These are phyloP conservation scores for Meghimatium bilineatum DNA, from an alignment of 2,888 invertebrate genomes.

Conservation along the genomic window DNA sequence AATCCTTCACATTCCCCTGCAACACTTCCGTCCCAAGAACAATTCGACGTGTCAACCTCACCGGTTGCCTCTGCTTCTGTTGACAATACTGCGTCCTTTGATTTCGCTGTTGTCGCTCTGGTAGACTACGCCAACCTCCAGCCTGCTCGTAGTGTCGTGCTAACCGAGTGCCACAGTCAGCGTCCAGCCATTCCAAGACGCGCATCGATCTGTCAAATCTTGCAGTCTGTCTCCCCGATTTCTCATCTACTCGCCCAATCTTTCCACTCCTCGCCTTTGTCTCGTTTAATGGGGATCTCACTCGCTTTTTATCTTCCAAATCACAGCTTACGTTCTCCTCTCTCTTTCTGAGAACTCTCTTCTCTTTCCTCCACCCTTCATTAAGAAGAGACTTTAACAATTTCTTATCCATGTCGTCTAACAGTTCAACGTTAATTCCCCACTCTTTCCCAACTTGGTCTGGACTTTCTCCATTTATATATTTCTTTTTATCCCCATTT, in stretches of 20 bases:
- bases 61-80: slow-evolving; percentile 21
- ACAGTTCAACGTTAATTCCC: slow-evolving; percentile 4
- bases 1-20: slow-evolving; percentile 38
- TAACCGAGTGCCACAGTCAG: slow-evolving; percentile 44
- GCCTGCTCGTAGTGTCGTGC: slow-evolving; percentile 45
- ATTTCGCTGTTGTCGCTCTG: slow-evolving; percentile 16
- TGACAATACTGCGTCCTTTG: neutral
- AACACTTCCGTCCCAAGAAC: neutral
- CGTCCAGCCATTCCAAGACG: slow-evolving; percentile 47
- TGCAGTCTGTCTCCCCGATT: slow-evolving; percentile 10
- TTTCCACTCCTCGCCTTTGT: slow-evolving; percentile 32
- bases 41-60: slow-evolving; percentile 17
- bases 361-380: slow-evolving; percentile 29
- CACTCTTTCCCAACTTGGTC: slow-evolving; percentile 2
- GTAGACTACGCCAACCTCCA: slow-evolving; percentile 41
- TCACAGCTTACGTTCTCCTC: slow-evolving; percentile 26
- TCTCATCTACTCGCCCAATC: slow-evolving; percentile 23
- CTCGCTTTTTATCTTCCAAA: slow-evolving; percentile 18
- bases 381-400: slow-evolving; percentile 36
- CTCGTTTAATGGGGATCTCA: slow-evolving; percentile 25
- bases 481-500: neutral
- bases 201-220: slow-evolving; percentile 46
- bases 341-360: neutral
- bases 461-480: neutral
- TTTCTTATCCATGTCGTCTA: slow-evolving; percentile 42